Percentiles rank a stretch among this genome's conserved stretches.
Evolutionary conservation across 2,113 vertebrate genomes (phyloP).

Genomic region (Catharus minimus): DNA sequence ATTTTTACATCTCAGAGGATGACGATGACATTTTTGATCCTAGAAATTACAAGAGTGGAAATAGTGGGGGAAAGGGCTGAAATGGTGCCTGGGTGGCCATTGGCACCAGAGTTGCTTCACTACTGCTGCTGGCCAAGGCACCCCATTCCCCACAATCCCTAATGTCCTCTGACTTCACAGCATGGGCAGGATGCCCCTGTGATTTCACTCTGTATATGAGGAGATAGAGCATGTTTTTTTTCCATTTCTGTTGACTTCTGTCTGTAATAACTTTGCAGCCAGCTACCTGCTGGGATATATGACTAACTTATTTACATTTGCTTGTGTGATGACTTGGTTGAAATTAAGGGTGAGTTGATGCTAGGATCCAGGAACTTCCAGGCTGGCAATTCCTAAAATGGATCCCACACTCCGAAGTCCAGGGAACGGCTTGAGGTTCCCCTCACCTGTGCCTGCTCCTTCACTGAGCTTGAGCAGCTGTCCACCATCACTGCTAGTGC

Average conservation of each 20-base stretch:
- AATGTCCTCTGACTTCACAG: background rate
- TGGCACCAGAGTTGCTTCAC: fast-evolving
- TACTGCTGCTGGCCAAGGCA: background rate
- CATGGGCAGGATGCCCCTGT: background rate
- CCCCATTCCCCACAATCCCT: fast-evolving
- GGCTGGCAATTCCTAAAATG: background rate
- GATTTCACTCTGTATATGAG: background rate
- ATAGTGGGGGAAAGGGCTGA: background rate
- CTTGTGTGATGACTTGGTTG: background rate
- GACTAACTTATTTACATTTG: background rate
- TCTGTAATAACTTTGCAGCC: background rate
- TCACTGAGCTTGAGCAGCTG: fast-evolving
- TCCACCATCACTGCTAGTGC: background rate
- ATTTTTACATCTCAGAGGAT: background rate
- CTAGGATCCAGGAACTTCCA: background rate
- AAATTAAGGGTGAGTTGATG: background rate
- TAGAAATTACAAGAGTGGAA: background rate
- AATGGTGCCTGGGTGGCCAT: background rate
- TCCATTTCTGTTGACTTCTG: background rate
- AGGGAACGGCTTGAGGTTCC: background rate
- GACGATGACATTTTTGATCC: background rate
- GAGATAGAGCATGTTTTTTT: background rate
- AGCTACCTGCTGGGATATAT: background rate
- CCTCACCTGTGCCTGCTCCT: background rate
- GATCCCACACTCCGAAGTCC: fast-evolving